Percentiles rank a stretch among this genome's conserved stretches.
Evolutionary conservation across 1,140 invertebrate species (phyloP).

Genomic region (Papilio polyxenes): DNA sequence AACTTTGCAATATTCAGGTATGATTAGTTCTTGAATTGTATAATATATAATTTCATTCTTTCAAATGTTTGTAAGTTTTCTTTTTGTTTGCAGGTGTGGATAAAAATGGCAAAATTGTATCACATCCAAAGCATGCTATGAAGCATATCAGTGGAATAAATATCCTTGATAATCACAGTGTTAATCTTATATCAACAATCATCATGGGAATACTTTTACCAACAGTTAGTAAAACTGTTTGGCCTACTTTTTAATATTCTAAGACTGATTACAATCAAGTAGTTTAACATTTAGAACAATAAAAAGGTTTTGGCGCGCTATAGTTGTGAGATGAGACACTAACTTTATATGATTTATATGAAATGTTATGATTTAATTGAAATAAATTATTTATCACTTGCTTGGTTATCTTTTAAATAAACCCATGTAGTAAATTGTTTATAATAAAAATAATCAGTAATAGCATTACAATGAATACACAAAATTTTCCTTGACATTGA

Average conservation of each 20-base stretch:
- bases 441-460: neutral
- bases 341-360: neutral
- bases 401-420: neutral
- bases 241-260: slow-evolving; percentile 74
- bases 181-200: slow-evolving; percentile 92
- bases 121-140: slow-evolving; percentile 86
- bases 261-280: slow-evolving; percentile 10
- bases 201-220: slow-evolving; percentile 88
- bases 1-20: slow-evolving; percentile 92
- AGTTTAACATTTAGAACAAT: slow-evolving; percentile 12
- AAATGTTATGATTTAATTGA: neutral
- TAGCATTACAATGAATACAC: neutral
- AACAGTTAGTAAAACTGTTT: slow-evolving; percentile 84
- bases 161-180: slow-evolving; percentile 94
- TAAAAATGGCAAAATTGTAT: slow-evolving; percentile 86
- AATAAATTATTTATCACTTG: slow-evolving; percentile 16
- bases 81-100: slow-evolving; percentile 84
- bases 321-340: slow-evolving; percentile 6
- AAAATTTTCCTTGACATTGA: neutral
- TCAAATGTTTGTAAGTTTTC: slow-evolving; percentile 40
- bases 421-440: neutral
- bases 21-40: slow-evolving; percentile 41
- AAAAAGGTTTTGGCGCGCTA: neutral
- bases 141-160: slow-evolving; percentile 88
- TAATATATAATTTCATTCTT: slow-evolving; percentile 23